Conservation (phyloP, 2,888 invertebrate genomes). For the Tinea pellionella region DNA sequence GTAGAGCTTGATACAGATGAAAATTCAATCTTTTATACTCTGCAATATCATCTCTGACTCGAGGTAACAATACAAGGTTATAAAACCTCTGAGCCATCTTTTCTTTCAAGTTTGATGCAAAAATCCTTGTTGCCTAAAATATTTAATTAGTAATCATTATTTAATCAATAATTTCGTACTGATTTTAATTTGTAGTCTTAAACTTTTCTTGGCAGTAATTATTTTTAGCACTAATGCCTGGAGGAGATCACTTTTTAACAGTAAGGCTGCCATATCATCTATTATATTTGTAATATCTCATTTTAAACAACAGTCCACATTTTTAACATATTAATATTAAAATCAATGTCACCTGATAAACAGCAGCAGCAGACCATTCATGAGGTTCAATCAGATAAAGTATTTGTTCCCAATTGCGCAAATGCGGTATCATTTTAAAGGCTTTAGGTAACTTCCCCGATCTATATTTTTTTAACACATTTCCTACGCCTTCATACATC, state of each 20-base stretch:
- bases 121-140: constrained; percentile 86
- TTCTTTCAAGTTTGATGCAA: constrained; percentile 96
- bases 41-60: constrained; percentile 93
- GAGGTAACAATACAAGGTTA: constrained; percentile 91
- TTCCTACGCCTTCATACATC: constrained; percentile 92
- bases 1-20: constrained; percentile 93
- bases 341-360: constrained; percentile 77
- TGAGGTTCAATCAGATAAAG: constrained; percentile 89
- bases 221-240: too few relatives aligned
- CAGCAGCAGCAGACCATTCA: constrained; percentile 97
- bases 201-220: too few relatives aligned
- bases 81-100: constrained; percentile 97
- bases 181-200: too few relatives aligned
- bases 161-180: not conserved
- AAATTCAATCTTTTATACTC: constrained; percentile 96
- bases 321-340: too few relatives aligned
- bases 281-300: too few relatives aligned
- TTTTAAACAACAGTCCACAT: too few relatives aligned
- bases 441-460: constrained; percentile 98
- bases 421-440: constrained; percentile 94
- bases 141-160: not conserved
- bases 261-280: too few relatives aligned
- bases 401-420: constrained; percentile 95
- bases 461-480: constrained; percentile 89
- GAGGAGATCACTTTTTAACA: too few relatives aligned